Conservation (phyloP, 1,140 invertebrate species). For the Cheumatopsyche charites region DNA sequence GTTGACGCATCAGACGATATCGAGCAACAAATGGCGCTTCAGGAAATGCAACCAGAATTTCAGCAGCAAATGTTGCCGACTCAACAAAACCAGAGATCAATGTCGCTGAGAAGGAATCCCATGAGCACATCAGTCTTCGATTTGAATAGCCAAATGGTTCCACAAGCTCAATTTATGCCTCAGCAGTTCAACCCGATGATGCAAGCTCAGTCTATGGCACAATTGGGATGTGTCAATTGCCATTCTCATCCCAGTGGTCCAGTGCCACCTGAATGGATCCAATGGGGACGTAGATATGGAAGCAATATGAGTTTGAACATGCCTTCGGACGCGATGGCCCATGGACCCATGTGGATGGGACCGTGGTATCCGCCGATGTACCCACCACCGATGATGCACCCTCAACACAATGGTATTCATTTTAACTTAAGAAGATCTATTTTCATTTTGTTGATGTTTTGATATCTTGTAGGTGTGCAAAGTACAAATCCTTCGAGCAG, state of each 20-base stretch:
- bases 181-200: conserved; percentile 56
- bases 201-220: conserved; percentile 75
- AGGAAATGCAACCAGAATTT: conserved; percentile 52
- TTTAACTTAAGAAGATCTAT: conserved; percentile 3
- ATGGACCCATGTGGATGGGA: conserved; percentile 59
- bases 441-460: conserved; percentile 14
- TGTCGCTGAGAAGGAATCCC: conserved; percentile 28
- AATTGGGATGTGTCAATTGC: conserved; percentile 65
- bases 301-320: conserved; percentile 72
- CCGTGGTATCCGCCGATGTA: conserved; percentile 57
- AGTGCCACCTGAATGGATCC: conserved; percentile 53
- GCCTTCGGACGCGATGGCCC: conserved; percentile 55
- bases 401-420: conserved; percentile 49
- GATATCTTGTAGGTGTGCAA: conserved; percentile 35
- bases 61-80: conserved; percentile 46
- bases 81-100: conserved; percentile 34
- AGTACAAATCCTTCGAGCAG: conserved; percentile 41
- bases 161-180: conserved; percentile 50
- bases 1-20: conserved; percentile 34
- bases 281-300: conserved; percentile 63
- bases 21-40: conserved; percentile 46
- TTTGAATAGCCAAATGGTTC: conserved; percentile 53
- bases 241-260: conserved; percentile 54
- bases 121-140: conserved; percentile 64
- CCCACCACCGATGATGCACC: conserved; percentile 54